Base-by-base conservation (phyloP, 2,888 invertebrate species). In the Drosophila borealis region DNA sequence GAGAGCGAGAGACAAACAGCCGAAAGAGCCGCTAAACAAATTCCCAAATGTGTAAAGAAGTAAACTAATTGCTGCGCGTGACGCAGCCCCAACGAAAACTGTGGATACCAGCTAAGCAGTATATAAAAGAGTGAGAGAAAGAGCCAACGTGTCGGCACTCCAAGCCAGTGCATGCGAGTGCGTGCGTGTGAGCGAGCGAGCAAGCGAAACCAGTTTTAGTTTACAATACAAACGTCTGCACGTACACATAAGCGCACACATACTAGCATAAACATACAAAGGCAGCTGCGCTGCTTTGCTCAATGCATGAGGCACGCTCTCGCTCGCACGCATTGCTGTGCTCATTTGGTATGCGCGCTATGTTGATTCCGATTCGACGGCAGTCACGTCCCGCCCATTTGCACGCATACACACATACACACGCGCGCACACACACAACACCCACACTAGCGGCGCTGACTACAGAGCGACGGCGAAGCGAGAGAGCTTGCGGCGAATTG, bases 351-450 rank as follows among this genome's bases (percentile, higher is more conserved):
- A 91, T 91, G 91, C 91, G 90, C 85, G 79, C 83, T 81, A 86
- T 86, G 91, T 91, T 89, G 91, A 91, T 89, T 91, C 90, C 91
- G 91, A 91, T 90, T 90, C 90, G 90, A 90, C 89, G 91, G 90
- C 90, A 91, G 92, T 92, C 92, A 92, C 92, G 92, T 92, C 92
- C 92, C 92, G 92, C 92, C 92, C 92, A 92, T 92, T 92, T 92
- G 92, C 91, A 90, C 90, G 82, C 81, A 88, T 83, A 88, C 84
- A 67, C 74, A 65, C 25, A 39, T 66, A 74, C 74, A 73, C 68
- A 75, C 25, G 19, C 46, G 55, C 66, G 61, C 73, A 63, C 57
- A 45, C 14, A 13, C 39, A 37, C 11, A 36, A 67, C 76, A 78
- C 73, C 53, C 74, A 61, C 70, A 72, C 51, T 29, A 51, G 39